Conservation (phyloP, 2,797 vertebrate genomes). For the Austrolebias charrua region DNA sequence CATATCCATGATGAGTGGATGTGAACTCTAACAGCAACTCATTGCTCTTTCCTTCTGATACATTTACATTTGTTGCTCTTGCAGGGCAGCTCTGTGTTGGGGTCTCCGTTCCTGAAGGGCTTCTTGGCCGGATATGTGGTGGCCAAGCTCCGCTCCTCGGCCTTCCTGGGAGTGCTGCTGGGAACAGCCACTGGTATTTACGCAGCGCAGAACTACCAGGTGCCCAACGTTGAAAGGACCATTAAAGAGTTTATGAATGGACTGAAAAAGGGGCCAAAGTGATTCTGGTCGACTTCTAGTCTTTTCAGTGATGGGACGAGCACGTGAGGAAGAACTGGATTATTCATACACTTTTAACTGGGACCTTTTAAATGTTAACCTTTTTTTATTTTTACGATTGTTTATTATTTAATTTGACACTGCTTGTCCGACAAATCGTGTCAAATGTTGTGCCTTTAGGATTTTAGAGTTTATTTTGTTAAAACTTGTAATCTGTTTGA, state of each 20-base stretch:
- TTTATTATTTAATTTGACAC: neutral
- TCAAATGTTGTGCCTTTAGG: conserved; percentile 18
- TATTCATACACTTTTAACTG: conserved; percentile 30
- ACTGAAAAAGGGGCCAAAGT: conserved; percentile 87
- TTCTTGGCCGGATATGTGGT: conserved; percentile 92
- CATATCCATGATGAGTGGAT: no score
- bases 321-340: conserved; percentile 10
- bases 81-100: conserved; percentile 86
- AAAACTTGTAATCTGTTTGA: conserved; percentile 29
- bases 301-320: no score
- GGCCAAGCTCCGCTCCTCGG: conserved; percentile 92
- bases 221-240: conserved; percentile 90
- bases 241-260: conserved; percentile 84
- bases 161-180: conserved; percentile 87
- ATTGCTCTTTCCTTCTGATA: neutral
- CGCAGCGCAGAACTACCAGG: conserved; percentile 85
- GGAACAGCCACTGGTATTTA: conserved; percentile 91
- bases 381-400: conserved; percentile 4
- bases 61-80: neutral
- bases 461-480: conserved; percentile 24
- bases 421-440: neutral
- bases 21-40: no score
- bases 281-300: conserved; percentile 35
- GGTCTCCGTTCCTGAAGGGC: conserved; percentile 93
- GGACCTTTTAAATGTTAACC: conserved; percentile 21